Conservation (phyloP, 2,888 invertebrate species). For the Hydrotaea diabolus region DNA sequence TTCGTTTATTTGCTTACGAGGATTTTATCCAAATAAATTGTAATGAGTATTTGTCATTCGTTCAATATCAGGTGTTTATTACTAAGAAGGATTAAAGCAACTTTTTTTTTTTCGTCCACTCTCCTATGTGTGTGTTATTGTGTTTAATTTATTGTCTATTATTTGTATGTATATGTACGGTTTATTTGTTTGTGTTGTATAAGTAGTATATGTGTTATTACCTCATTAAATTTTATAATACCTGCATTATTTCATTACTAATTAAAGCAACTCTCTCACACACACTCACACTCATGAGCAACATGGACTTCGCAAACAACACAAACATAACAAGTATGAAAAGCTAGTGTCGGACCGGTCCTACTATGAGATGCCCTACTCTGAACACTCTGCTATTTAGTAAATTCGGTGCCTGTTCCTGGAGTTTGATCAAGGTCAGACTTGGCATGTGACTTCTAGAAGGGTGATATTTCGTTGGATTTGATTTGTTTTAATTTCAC, state of each 20-base stretch:
- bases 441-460: too few species aligned
- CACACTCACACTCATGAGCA: too few species aligned
- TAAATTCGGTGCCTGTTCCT: too few species aligned
- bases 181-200: neutral
- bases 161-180: neutral
- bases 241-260: conserved; percentile 64
- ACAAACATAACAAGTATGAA: too few species aligned
- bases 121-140: neutral
- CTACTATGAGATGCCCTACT: too few species aligned
- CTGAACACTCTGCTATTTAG: too few species aligned
- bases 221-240: conserved; percentile 66
- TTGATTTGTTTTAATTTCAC: too few species aligned
- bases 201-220: conserved; percentile 43
- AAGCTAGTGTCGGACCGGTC: too few species aligned
- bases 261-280: conserved; percentile 58
- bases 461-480: too few species aligned
- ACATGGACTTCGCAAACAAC: too few species aligned
- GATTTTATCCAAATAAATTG: neutral
- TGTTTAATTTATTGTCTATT: neutral
- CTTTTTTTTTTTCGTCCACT: neutral
- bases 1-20: neutral
- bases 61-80: conserved; percentile 59
- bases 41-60: conserved; percentile 7
- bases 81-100: conserved; percentile 54
- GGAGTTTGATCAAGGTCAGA: too few species aligned